Conservation (phyloP, 2,888 invertebrate genomes). For the Kryphioiulus occultus region DNA sequence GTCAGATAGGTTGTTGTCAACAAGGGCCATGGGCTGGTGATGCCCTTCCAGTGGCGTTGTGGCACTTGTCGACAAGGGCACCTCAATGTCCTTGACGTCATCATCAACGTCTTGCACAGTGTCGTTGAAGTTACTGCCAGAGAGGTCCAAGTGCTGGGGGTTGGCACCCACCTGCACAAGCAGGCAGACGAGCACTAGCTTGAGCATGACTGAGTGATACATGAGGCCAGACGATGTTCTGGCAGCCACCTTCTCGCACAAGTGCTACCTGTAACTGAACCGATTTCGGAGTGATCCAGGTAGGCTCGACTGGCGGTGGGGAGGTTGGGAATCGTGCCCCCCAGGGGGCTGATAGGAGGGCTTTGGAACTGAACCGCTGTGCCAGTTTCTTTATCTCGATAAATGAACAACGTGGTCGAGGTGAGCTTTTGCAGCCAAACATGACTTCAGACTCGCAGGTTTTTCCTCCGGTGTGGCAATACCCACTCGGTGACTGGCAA, state of each 20-base stretch:
- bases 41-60: background rate
- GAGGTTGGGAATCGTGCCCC: background rate
- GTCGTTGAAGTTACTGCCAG: background rate
- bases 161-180: background rate
- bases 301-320: background rate
- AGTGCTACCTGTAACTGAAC: background rate
- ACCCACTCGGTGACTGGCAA: background rate
- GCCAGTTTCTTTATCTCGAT: background rate
- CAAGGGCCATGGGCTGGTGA: background rate
- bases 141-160: background rate
- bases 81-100: background rate
- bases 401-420: conserved; percentile 8
- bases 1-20: background rate
- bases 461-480: background rate
- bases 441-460: background rate
- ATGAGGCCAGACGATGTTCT: background rate
- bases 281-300: background rate
- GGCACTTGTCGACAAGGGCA: background rate
- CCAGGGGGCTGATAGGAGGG: background rate
- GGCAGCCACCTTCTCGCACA: background rate
- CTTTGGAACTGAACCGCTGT: background rate
- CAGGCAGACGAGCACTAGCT: background rate
- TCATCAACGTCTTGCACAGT: background rate
- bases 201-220: background rate
- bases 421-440: background rate